Evolutionary conservation across 2,888 invertebrate species (phyloP), one percentile per base, ranked within the genome.

Genomic region (Caenorhabditis sp.): DNA sequence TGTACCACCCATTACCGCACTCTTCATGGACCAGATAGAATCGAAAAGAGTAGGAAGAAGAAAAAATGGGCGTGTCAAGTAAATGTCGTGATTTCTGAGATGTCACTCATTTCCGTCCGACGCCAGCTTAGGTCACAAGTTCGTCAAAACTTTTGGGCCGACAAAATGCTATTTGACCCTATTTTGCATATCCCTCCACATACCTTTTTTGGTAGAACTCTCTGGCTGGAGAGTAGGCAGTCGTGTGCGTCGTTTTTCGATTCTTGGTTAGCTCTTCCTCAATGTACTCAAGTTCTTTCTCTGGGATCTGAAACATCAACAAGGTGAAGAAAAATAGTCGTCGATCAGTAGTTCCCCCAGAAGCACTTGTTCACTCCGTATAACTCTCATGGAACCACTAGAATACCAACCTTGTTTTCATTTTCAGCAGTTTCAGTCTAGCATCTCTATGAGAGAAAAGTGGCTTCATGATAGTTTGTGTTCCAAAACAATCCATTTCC

Each of bases 171-270:
- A 68, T 68, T 68, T 68, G 35, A 19, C 19, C 41, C 49, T 49
- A 47, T 72, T 72, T 72, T 61, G 72, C 72, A 72, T 72, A 61
- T 19, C 6, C n/a, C n/a, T n/a, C 38, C 38, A 38, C 56, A 10
- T n/a, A 82, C 84, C 84, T 84, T 51, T 70, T 80, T 47, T 80
- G 69, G 44, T 77, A 84, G 58, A 84, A 84, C 69, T 80, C 73
- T 49, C 84, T 54, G 3, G 90, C 89, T 16, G 85, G 86, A 0
- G 89, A 87, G 22, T 85, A 86, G 6, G 83, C 87, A 14, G 90
- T 90, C 4, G 85, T 83, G 38, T 90, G 90, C 24, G 88, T 85
- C 8, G 90, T 90, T 51, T 84, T 84, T 31, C 87, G 85, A n/a
- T 85, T 72, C 31, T 56, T 69, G 47, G 75, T 86, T 41, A 89